These are phyloP conservation scores for Metopolophium dirhodum DNA, from an alignment of 1,140 invertebrate genomes.

Conservation along the genomic window DNA sequence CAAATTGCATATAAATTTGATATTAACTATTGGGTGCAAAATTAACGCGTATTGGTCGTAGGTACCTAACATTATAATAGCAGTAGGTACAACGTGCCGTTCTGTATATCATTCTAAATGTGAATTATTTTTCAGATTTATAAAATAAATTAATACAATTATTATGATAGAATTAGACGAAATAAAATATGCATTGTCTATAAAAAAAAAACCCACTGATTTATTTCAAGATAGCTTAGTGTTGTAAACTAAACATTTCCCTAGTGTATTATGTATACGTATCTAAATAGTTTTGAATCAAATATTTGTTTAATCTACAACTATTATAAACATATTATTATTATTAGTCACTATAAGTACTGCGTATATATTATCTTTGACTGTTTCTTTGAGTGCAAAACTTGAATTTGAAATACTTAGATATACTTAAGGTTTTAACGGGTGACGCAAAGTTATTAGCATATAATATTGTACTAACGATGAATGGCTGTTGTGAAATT, in stretches of 20 bases:
- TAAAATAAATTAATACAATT: no score
- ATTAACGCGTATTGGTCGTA: background rate
- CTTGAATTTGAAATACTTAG: background rate
- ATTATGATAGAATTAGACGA: background rate
- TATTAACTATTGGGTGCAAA: background rate
- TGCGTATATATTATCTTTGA: background rate
- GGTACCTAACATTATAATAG: background rate
- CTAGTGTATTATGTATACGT: background rate
- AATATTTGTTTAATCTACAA: background rate
- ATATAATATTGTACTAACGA: background rate
- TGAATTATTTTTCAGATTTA: background rate
- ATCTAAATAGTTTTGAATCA: no score
- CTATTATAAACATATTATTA: background rate
- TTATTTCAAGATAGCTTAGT: background rate
- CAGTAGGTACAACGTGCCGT: background rate
- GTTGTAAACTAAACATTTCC: background rate
- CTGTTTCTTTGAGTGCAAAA: background rate
- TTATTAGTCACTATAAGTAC: background rate
- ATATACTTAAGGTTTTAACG: background rate
- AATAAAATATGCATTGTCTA: no score
- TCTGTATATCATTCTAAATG: background rate
- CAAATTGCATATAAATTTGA: background rate
- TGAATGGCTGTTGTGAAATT: background rate
- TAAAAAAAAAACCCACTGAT: no score
- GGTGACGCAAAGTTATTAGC: background rate